Conservation (phyloP, 2,888 invertebrate species). For the Hydraecia micacea region DNA sequence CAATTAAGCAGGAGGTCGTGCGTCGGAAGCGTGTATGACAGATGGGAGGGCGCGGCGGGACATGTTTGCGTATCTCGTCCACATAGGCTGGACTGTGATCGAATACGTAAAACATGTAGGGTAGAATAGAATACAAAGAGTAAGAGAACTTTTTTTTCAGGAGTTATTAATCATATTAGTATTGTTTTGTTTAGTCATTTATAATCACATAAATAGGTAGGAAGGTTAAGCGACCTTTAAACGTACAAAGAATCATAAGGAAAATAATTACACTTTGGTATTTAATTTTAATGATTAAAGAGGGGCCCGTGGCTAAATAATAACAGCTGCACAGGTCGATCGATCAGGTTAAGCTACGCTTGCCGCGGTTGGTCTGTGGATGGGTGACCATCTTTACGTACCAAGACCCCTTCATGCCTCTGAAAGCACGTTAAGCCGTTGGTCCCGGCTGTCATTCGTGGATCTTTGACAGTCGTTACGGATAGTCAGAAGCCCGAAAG, state of each 20-base stretch:
- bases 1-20: constrained; percentile 80
- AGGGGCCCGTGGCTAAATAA: too few relatives aligned
- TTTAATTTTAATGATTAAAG: background rate
- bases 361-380: too few relatives aligned
- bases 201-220: background rate
- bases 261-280: background rate
- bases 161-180: background rate
- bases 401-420: too few relatives aligned
- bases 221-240: background rate
- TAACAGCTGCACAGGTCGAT: too few relatives aligned
- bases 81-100: constrained; percentile 69
- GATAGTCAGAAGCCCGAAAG: too few relatives aligned
- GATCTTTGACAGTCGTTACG: too few relatives aligned
- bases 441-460: too few relatives aligned
- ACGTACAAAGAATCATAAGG: background rate
- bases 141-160: background rate
- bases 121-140: background rate
- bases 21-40: constrained; percentile 80
- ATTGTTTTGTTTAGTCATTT: background rate
- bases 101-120: constrained; percentile 50
- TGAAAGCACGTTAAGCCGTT: too few relatives aligned
- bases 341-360: too few relatives aligned
- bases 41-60: constrained; percentile 76
- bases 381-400: too few relatives aligned
- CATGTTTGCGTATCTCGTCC: constrained; percentile 67